These are phyloP conservation scores for Caenorhabditis latens DNA, from an alignment of 1,140 invertebrate genomes.

Conservation along the genomic window DNA sequence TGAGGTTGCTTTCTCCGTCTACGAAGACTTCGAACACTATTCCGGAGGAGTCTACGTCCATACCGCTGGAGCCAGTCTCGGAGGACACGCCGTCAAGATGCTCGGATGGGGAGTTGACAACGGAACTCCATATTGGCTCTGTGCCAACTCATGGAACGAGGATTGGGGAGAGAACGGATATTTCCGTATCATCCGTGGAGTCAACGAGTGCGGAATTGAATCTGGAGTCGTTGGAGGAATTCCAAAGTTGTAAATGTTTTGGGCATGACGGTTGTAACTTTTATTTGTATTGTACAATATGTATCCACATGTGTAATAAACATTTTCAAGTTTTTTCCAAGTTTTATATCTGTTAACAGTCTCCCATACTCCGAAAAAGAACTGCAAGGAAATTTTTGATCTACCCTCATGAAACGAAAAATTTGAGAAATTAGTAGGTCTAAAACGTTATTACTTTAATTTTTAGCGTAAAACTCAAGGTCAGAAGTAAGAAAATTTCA, in stretches of 20 bases:
- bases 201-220: constrained; percentile 85
- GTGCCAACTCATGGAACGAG: constrained; percentile 91
- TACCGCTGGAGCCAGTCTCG: constrained; percentile 83
- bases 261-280: not conserved
- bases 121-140: constrained; percentile 86
- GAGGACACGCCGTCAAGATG: constrained; percentile 89
- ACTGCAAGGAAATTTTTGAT: no score
- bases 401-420: no score
- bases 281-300: constrained; percentile 40
- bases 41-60: constrained; percentile 91
- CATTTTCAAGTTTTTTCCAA: not conserved
- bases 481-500: no score
- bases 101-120: constrained; percentile 87
- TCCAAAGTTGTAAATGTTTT: constrained; percentile 5
- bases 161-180: constrained; percentile 87
- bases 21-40: constrained; percentile 88
- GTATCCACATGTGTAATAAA: not conserved
- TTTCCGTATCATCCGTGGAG: constrained; percentile 89
- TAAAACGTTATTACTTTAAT: no score
- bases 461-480: no score
- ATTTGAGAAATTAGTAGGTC: no score
- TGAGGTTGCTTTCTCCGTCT: constrained; percentile 91
- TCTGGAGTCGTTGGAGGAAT: constrained; percentile 83
- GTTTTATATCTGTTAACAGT: no score
- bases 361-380: no score